Evolutionary conservation across 2,113 vertebrate genomes (phyloP).

Genomic region (Corydoras maculifer): DNA sequence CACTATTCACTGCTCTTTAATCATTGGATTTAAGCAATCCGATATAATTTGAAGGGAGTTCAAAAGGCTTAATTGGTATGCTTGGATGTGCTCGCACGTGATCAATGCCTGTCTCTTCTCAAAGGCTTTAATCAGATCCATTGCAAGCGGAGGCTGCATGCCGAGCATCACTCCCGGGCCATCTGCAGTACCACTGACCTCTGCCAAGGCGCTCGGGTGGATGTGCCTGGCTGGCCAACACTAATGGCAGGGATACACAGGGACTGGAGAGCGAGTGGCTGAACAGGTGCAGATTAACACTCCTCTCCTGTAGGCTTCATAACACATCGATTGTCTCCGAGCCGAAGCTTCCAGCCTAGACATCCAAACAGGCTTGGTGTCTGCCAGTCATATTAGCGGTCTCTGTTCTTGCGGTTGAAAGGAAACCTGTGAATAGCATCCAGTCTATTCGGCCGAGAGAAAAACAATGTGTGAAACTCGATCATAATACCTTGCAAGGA

Average conservation of each 20-base stretch:
- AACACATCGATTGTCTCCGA: constrained; percentile 18
- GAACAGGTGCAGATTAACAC: constrained; percentile 38
- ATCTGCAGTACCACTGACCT: constrained; percentile 35
- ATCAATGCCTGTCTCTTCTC: constrained; percentile 43
- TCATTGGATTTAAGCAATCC: constrained; percentile 43
- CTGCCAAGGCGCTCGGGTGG: constrained; percentile 38
- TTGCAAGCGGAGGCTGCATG: constrained; percentile 39
- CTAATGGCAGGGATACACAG: constrained; percentile 38
- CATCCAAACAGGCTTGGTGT: neutral
- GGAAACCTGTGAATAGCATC: too few species aligned
- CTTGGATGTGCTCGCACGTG: constrained; percentile 42
- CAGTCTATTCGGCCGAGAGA: too few species aligned
- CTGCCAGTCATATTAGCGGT: neutral
- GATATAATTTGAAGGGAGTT: constrained; percentile 44
- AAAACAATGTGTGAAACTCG: too few species aligned
- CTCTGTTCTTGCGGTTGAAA: too few species aligned
- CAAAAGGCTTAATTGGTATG: constrained; percentile 45
- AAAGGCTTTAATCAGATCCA: constrained; percentile 44
- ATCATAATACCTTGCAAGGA: too few species aligned
- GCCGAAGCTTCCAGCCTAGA: constrained; percentile 6
- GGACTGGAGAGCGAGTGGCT: constrained; percentile 25
- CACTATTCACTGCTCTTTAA: constrained; percentile 39
- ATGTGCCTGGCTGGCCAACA: constrained; percentile 37
- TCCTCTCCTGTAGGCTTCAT: constrained; percentile 19
- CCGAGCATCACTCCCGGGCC: constrained; percentile 42